Conservation (phyloP, 2,888 invertebrate genomes). For the Vesta saturnalis region DNA sequence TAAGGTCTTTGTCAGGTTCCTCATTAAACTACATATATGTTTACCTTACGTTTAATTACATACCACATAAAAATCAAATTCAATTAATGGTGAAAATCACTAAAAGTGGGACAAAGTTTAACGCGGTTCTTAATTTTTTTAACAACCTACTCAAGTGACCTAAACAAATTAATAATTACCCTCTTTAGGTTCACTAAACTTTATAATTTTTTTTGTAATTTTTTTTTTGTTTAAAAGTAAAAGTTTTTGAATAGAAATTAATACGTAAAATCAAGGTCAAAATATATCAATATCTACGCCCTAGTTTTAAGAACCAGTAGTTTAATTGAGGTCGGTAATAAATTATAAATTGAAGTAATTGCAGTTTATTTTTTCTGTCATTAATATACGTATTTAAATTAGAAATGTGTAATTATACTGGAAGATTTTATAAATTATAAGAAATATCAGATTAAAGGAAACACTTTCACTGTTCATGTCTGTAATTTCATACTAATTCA, state of each 20-base stretch:
- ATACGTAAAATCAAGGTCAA: slow-evolving; percentile 10
- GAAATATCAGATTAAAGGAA: slow-evolving; percentile 1
- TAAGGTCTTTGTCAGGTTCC: background rate
- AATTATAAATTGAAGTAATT: slow-evolving; percentile 11
- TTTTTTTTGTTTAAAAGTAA: background rate
- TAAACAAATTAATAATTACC: too few relatives aligned
- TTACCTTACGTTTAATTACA: background rate
- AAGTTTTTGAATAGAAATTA: slow-evolving; percentile 2
- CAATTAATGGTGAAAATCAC: background rate
- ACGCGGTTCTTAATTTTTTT: too few relatives aligned
- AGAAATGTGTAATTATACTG: background rate
- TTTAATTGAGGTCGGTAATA: slow-evolving; percentile 16
- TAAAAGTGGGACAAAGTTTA: background rate
- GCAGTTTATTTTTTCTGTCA: background rate
- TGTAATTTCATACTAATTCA: background rate
- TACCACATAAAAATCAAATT: background rate
- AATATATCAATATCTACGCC: slow-evolving; percentile 8
- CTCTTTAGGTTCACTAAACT: too few relatives aligned
- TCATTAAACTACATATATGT: background rate
- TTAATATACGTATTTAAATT: background rate
- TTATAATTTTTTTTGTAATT: background rate
- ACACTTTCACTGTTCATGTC: background rate
- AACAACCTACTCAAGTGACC: too few relatives aligned
- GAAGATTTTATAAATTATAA: background rate
- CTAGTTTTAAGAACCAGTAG: slow-evolving; percentile 4